Evolutionary conservation across 1,140 invertebrate genomes (phyloP).

Genomic region (Drosophila sulfurigaster): DNA sequence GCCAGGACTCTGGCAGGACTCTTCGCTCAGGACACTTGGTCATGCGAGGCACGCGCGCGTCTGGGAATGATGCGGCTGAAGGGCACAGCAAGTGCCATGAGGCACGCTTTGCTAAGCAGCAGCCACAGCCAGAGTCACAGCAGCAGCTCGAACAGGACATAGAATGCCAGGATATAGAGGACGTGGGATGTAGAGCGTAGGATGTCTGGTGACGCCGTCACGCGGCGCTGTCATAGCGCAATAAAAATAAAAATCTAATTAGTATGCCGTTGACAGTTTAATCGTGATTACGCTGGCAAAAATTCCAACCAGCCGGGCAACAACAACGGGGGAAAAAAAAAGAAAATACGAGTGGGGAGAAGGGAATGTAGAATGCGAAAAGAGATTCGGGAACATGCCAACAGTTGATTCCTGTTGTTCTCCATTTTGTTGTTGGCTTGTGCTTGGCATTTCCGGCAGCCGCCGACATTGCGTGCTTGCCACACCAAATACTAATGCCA

Average conservation of each 20-base stretch:
- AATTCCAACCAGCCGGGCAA: slow-evolving; percentile 63
- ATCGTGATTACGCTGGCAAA: slow-evolving; percentile 84
- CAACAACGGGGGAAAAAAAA: slow-evolving; percentile 15
- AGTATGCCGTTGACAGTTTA: slow-evolving; percentile 84
- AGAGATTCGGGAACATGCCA: slow-evolving; percentile 78
- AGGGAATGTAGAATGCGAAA: not conserved
- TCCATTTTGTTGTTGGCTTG: slow-evolving; percentile 45
- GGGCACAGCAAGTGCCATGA: slow-evolving; percentile 12
- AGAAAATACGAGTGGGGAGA: not conserved
- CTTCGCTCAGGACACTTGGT: slow-evolving; percentile 53
- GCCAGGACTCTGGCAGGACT: slow-evolving; percentile 20
- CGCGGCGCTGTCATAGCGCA: slow-evolving; percentile 80
- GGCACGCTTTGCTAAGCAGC: slow-evolving; percentile 19
- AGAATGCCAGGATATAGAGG: not conserved
- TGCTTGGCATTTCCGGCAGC: slow-evolving; percentile 78
- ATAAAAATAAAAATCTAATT: slow-evolving; percentile 84
- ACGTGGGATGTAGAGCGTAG: slow-evolving; percentile 31
- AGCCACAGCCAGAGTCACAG: not conserved
- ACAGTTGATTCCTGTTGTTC: slow-evolving; percentile 76
- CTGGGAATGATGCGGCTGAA: slow-evolving; percentile 31
- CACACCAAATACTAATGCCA: slow-evolving; percentile 49
- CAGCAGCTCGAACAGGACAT: slow-evolving; percentile 1
- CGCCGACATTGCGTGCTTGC: slow-evolving; percentile 68
- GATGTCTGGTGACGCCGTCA: slow-evolving; percentile 66
- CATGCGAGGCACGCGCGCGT: slow-evolving; percentile 70